A percentile compares a stretch with the other conserved stretches of the same genome.
phyloP scores from a whole-genome alignment of 2,797 vertebrate species.

The Falco biarmicus region DNA sequence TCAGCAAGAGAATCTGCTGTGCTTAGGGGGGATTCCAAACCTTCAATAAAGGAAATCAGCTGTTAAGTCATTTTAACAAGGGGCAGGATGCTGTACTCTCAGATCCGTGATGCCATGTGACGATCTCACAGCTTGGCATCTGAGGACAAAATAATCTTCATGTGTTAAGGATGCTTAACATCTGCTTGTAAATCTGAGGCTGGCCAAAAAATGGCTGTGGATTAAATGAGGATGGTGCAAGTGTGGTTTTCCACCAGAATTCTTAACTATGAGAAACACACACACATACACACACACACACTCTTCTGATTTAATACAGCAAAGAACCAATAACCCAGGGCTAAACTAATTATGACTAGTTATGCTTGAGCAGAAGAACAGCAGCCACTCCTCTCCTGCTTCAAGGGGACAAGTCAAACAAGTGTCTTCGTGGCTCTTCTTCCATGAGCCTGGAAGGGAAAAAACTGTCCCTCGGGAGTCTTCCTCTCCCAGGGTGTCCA shows the following conservation, averaged over 20 bases:
- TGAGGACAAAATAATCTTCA: slow-evolving; percentile 10
- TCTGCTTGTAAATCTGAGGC: slow-evolving; percentile 14
- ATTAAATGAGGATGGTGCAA: neutral
- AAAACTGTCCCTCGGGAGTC: neutral
- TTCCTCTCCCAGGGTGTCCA: neutral
- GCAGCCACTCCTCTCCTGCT: neutral
- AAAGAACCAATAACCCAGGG: slow-evolving; percentile 7
- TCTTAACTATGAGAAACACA: neutral
- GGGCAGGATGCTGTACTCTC: slow-evolving; percentile 42
- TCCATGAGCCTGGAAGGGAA: neutral
- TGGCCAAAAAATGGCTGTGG: neutral
- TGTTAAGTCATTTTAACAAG: slow-evolving; percentile 38
- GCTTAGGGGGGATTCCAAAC: slow-evolving; percentile 26
- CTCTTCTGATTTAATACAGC: neutral
- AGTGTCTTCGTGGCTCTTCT: rapidly evolving
- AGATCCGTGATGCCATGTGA: neutral
- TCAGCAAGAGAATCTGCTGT: slow-evolving; percentile 14
- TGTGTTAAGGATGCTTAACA: neutral
- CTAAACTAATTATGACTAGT: slow-evolving; percentile 36
- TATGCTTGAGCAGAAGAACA: slow-evolving; percentile 29
- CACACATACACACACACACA: neutral
- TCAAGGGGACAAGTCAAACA: neutral
- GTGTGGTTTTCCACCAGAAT: neutral
- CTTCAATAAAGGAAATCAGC: slow-evolving; percentile 37
- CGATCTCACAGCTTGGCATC: slow-evolving; percentile 44